These are phyloP conservation scores for Sylvia atricapilla DNA, from an alignment of 2,113 vertebrate genomes.

Conservation along the genomic window DNA sequence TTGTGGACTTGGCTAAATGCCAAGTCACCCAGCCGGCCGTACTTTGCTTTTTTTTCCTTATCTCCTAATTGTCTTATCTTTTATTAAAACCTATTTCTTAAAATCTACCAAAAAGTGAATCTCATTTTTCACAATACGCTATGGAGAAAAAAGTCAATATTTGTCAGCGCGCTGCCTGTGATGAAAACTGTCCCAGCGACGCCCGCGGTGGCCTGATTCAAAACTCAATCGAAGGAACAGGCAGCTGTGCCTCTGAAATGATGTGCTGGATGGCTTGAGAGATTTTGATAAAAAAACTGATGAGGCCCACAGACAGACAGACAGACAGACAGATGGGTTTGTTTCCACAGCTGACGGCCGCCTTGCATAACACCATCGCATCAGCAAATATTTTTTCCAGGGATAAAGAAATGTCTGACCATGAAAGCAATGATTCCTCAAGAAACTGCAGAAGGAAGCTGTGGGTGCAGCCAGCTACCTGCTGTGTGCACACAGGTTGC, in stretches of 20 bases:
- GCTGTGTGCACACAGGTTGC: neutral
- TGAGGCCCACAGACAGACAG: slow-evolving; percentile 8
- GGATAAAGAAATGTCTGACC: neutral
- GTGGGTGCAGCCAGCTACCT: neutral
- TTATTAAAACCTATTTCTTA: no score
- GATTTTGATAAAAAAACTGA: slow-evolving; percentile 41
- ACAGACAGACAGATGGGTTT: neutral
- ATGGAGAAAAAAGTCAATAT: neutral
- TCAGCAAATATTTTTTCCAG: slow-evolving; percentile 45
- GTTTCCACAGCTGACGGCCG: slow-evolving; percentile 2
- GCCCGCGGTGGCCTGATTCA: neutral
- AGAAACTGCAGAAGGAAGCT: neutral
- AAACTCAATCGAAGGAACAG: neutral
- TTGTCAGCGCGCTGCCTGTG: neutral
- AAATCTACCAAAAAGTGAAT: no score
- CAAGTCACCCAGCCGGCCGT: no score
- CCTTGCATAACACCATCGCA: slow-evolving; percentile 23
- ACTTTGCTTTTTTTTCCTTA: no score
- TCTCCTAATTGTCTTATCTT: no score
- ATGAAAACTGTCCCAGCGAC: neutral
- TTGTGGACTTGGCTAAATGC: no score
- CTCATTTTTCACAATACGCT: no score
- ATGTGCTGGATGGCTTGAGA: neutral
- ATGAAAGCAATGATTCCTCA: neutral
- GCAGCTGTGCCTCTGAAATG: neutral